Evolutionary conservation across 2,888 invertebrate species (phyloP).

Genomic region (Drosophila acutilabella): DNA sequence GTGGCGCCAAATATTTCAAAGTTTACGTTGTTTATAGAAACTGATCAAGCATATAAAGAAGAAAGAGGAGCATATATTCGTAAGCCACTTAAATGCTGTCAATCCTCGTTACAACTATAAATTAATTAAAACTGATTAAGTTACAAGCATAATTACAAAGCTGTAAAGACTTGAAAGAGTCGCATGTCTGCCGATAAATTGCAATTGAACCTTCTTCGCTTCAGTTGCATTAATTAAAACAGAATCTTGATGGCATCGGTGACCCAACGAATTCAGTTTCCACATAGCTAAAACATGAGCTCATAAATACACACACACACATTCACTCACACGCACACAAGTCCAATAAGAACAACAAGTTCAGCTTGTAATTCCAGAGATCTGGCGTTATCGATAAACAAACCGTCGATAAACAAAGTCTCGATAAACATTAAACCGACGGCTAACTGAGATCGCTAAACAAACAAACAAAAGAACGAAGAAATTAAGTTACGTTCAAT

Average conservation of each 20-base stretch:
- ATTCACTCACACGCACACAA: slow-evolving; percentile 1
- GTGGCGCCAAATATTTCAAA: too few relatives aligned
- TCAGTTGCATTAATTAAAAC: slow-evolving; percentile 38
- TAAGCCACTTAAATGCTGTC: too few relatives aligned
- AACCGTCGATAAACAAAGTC: slow-evolving; percentile 7
- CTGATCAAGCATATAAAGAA: too few relatives aligned
- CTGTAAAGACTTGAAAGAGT: background rate
- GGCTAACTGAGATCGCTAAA: slow-evolving; percentile 41
- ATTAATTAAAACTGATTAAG: background rate
- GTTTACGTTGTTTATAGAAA: too few relatives aligned
- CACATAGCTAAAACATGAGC: slow-evolving; percentile 47
- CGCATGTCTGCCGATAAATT: background rate
- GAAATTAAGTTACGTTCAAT: background rate
- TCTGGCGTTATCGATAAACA: slow-evolving; percentile 35
- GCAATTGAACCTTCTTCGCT: slow-evolving; percentile 1
- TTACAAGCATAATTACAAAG: background rate
- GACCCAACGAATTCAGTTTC: slow-evolving; percentile 24
- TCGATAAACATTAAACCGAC: slow-evolving; percentile 4
- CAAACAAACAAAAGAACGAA: slow-evolving; percentile 22
- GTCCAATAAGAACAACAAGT: slow-evolving; percentile 10
- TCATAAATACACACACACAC: slow-evolving; percentile 29
- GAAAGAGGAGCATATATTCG: too few relatives aligned
- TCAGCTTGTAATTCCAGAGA: slow-evolving; percentile 31
- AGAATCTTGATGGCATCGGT: slow-evolving; percentile 35
- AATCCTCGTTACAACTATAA: background rate